phyloP scores from a whole-genome alignment of 2,888 invertebrate genomes.

The Prenolepis imparis region DNA sequence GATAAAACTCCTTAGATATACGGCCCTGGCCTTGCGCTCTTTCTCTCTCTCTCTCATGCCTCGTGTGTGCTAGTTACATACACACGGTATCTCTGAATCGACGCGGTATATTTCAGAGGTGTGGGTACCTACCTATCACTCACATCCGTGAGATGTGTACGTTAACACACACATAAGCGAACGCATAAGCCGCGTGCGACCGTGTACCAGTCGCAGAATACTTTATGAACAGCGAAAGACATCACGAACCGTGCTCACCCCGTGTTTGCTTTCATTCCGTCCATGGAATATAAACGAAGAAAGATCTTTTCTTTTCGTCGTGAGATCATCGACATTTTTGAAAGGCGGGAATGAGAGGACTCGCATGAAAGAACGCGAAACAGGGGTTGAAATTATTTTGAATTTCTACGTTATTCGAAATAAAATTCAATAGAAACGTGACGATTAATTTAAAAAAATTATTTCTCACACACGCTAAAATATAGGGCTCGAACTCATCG shows the following conservation, averaged over 20 bases:
- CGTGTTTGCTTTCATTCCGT: slow-evolving; percentile 33
- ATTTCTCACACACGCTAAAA: not conserved
- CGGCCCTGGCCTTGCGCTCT: slow-evolving; percentile 54
- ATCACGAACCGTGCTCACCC: not conserved
- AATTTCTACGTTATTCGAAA: not conserved
- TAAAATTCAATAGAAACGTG: too few relatives aligned
- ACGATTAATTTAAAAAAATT: not conserved
- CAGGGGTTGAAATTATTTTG: not conserved
- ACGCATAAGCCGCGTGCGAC: slow-evolving; percentile 36
- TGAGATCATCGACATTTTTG: slow-evolving; percentile 9
- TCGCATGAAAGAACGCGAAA: not conserved
- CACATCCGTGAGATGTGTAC: not conserved
- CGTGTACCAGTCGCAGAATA: slow-evolving; percentile 48
- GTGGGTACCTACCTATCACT: slow-evolving; percentile 14
- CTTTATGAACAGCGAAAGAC: slow-evolving; percentile 16
- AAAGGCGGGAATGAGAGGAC: not conserved
- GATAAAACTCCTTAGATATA: slow-evolving; percentile 29
- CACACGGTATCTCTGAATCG: slow-evolving; percentile 18
- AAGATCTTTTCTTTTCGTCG: not conserved
- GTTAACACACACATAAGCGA: not conserved
- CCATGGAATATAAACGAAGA: slow-evolving; percentile 1
- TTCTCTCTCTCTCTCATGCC: slow-evolving; percentile 21
- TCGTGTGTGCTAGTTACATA: slow-evolving; percentile 49
- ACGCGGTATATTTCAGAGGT: slow-evolving; percentile 7
- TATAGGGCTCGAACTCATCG: not conserved